These are phyloP conservation scores for Cenopis cana DNA, from an alignment of 2,888 invertebrate genomes.

Conservation along the genomic window DNA sequence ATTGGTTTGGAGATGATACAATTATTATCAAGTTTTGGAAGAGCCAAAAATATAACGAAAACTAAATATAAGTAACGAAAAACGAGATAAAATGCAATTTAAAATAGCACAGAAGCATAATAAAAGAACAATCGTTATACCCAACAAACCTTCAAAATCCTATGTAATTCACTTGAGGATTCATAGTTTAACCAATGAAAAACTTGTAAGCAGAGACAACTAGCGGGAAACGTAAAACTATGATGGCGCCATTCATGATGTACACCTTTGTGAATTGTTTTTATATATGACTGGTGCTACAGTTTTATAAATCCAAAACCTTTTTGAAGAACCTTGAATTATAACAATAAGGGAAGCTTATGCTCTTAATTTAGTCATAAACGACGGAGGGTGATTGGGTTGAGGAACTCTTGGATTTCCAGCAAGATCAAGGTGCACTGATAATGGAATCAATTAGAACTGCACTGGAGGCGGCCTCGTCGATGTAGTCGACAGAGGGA, in stretches of 20 bases:
- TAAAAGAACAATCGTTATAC: no score
- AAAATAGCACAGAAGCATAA: no score
- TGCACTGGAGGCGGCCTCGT: constrained; percentile 73
- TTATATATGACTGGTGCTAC: background rate
- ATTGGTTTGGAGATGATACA: background rate
- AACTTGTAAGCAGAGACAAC: background rate
- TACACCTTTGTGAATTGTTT: no score
- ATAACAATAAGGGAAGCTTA: background rate
- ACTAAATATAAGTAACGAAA: no score
- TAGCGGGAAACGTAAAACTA: no score
- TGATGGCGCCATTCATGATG: no score
- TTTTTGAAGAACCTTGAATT: background rate
- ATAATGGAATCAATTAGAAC: constrained; percentile 83
- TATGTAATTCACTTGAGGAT: no score
- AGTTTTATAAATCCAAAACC: background rate
- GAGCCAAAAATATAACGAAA: no score
- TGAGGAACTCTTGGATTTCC: constrained; percentile 74
- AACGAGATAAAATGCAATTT: no score
- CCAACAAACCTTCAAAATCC: no score
- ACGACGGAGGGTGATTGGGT: constrained; percentile 60
- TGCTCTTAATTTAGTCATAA: constrained; percentile 50
- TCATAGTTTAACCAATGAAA: no score
- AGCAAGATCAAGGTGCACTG: constrained; percentile 79
- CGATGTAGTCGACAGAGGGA: constrained; percentile 75
- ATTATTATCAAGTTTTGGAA: no score